Percentiles rank a stretch among this genome's conserved stretches.
Evolutionary conservation across 2,888 invertebrate species (phyloP).

Genomic region (Junonia oenone): DNA sequence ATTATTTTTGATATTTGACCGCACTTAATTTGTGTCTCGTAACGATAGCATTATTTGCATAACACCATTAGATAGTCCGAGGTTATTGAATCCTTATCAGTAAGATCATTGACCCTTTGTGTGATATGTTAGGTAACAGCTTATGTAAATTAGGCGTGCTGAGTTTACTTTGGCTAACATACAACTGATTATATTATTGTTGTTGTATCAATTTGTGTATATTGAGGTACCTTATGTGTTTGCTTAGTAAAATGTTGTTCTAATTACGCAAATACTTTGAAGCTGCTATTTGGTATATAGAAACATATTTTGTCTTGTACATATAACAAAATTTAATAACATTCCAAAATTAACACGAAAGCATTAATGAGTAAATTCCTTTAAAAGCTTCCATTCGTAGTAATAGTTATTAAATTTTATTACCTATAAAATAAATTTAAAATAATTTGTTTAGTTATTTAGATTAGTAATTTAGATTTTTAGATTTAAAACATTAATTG

Average conservation of each 20-base stretch:
- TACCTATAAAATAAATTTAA: too few relatives aligned
- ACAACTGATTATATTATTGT: constrained; percentile 10
- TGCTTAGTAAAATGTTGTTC: neutral
- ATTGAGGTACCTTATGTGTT: neutral
- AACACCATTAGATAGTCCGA: constrained; percentile 34
- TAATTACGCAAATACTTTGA: neutral
- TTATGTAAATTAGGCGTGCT: constrained; percentile 26
- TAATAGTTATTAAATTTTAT: too few relatives aligned
- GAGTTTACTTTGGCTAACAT: constrained; percentile 17
- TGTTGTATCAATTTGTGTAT: constrained; percentile 10
- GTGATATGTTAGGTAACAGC: constrained; percentile 36
- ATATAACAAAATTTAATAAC: too few relatives aligned
- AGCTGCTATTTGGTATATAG: neutral
- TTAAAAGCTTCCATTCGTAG: neutral
- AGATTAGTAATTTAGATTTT: too few relatives aligned
- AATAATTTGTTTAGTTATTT: too few relatives aligned
- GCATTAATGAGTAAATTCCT: neutral
- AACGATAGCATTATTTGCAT: constrained; percentile 37
- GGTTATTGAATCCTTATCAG: constrained; percentile 72
- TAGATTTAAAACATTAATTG: too few relatives aligned
- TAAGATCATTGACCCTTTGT: constrained; percentile 48
- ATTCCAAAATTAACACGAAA: neutral
- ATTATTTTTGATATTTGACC: too few relatives aligned
- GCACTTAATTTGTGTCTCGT: neutral
- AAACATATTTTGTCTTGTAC: too few relatives aligned